Evolutionary conservation across 2,888 invertebrate genomes (phyloP).

Genomic region (Thymelicus sylvestris): DNA sequence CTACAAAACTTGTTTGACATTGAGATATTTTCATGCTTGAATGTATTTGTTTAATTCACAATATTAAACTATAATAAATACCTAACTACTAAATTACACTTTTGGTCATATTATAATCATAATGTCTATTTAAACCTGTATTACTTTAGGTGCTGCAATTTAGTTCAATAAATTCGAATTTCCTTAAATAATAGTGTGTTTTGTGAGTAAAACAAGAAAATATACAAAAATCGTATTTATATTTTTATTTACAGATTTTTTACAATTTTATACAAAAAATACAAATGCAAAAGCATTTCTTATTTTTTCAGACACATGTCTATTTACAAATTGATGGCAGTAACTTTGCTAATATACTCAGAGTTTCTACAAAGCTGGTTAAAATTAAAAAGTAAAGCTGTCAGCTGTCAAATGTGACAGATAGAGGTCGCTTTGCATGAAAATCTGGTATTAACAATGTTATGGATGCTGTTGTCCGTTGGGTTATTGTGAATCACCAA

Average conservation of each 20-base stretch:
- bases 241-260: constrained; percentile 53
- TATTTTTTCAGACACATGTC: constrained; percentile 39
- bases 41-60: no score
- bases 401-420: constrained; percentile 38
- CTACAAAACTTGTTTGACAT: no score
- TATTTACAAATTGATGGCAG: constrained; percentile 53
- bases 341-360: constrained; percentile 44
- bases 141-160: no score
- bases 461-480: constrained; percentile 37
- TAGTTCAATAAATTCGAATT: no score
- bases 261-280: constrained; percentile 46
- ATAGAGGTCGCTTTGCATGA: constrained; percentile 40
- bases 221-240: constrained; percentile 50
- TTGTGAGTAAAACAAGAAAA: constrained; percentile 27
- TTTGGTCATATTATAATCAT: no score
- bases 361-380: constrained; percentile 45
- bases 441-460: constrained; percentile 46
- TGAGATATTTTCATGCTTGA: no score
- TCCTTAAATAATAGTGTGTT: no score
- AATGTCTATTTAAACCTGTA: no score
- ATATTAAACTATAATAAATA: no score
- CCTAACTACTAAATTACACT: no score
- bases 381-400: constrained; percentile 28
- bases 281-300: constrained; percentile 49
- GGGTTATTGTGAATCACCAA: constrained; percentile 50